Evolutionary conservation across 92 coral and sea anemone genomes (phyloP), one percentile per base, ranked within the genome.

Genomic region (Galaxea fascicularis): DNA sequence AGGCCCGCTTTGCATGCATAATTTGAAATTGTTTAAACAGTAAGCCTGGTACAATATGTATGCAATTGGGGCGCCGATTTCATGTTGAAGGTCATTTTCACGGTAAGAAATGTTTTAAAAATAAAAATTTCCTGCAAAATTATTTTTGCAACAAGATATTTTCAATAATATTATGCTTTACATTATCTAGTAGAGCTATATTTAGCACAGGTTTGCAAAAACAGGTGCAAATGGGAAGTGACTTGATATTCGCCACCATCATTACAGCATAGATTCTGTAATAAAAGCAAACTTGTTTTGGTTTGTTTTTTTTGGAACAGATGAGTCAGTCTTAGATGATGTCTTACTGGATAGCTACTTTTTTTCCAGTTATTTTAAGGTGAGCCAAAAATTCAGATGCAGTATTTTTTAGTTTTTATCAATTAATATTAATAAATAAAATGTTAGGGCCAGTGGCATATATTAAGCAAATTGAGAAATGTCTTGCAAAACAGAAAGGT

Each of bases 341-440:
- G 92, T 96, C 65, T 79, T 96, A 24, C 71, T 96, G 57, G 98
- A 96, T 69, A 94, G 98, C 74, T 96, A 96, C 90, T 96, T 96
- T 90, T 96, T 96, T 74, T 96, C 98, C 18, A 96, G 98, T 73
- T 96, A 88, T 77, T 96, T 94, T 58, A 96, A 94, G 98, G 98
- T 96, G 89, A 53, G 54, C 26, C 9, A 35, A 25, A 44, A 39
- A 44, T 69, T 66, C 8, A 8, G 39, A 21, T 39, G 8, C 16
- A 25, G 3, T 41, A 41, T 11, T 0, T 4, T 63, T 35, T 35
- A 2, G 41, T 35, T 2, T 35, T 35, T 35, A 35, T 2, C 6
- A 35, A 35, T 35, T 35, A 2, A 35, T 35, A 17, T 20, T 57
- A 25, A 8, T 2, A 58, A 58, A 15, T 21, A 17, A 58, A 4